Evolutionary conservation across 2,888 invertebrate species (phyloP).

Genomic region (Copidosoma aretas): DNA sequence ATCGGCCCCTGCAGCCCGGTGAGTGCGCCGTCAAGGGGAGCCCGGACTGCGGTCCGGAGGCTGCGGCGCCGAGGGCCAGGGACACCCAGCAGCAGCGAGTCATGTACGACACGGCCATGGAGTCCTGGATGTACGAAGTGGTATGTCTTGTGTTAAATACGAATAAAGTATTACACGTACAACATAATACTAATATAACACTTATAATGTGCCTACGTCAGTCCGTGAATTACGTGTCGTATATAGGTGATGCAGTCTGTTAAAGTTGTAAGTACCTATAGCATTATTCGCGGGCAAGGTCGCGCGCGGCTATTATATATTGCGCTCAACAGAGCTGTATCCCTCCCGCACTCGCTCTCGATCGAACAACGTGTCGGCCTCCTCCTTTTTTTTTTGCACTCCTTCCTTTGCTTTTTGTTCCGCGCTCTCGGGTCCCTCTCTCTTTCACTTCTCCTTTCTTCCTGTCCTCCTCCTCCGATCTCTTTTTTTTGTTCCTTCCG

Average conservation of each 20-base stretch:
- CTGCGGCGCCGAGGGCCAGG: neutral
- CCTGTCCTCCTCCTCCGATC: neutral
- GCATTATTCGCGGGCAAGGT: constrained; percentile 21
- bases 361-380: constrained; percentile 21
- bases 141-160: constrained; percentile 53
- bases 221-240: neutral
- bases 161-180: no score
- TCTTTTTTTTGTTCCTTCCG: neutral
- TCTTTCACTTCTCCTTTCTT: constrained; percentile 7
- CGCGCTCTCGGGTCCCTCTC: constrained; percentile 3
- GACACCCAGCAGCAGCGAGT: constrained; percentile 17
- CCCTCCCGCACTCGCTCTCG: neutral
- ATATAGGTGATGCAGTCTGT: neutral
- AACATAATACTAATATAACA: no score
- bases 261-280: no score
- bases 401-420: constrained; percentile 3
- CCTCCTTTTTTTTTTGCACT: neutral
- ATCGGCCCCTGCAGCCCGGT: no score
- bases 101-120: constrained; percentile 56
- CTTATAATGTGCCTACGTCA: no score
- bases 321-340: no score
- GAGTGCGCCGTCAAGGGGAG: no score
- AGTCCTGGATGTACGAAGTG: constrained; percentile 61
- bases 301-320: neutral
- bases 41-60: no score